phyloP scores from a whole-genome alignment of 2,797 vertebrate genomes.

The Apogon hyalosoma region DNA sequence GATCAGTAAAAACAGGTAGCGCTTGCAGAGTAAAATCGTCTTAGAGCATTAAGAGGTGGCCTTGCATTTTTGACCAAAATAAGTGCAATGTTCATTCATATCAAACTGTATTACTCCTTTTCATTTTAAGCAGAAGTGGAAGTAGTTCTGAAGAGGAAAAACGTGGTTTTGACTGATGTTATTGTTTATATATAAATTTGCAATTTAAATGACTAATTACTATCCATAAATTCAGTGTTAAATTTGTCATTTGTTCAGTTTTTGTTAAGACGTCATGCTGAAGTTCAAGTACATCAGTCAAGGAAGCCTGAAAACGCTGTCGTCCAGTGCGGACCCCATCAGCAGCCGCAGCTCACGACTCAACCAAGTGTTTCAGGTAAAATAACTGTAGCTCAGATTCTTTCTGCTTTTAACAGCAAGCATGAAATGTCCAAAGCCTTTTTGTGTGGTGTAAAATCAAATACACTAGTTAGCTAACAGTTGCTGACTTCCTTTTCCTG shows the following conservation, averaged over 20 bases:
- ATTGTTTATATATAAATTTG: too few relatives aligned
- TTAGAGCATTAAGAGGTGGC: too few relatives aligned
- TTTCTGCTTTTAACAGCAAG: too few relatives aligned
- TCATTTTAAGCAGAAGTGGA: too few relatives aligned
- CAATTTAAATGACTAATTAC: too few relatives aligned
- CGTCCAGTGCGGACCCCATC: constrained; percentile 84
- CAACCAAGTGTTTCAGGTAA: constrained; percentile 94
- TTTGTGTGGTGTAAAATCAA: not conserved
- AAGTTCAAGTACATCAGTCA: constrained; percentile 93
- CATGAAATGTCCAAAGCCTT: not conserved
- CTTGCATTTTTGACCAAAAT: too few relatives aligned
- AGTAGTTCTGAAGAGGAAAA: too few relatives aligned
- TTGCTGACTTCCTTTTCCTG: constrained; percentile 35
- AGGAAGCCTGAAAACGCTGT: constrained; percentile 69
- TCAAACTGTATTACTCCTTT: too few relatives aligned
- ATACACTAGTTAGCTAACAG: not conserved
- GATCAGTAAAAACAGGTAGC: too few relatives aligned
- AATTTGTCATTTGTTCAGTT: constrained; percentile 18
- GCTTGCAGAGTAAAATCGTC: too few relatives aligned
- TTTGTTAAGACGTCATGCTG: constrained; percentile 83
- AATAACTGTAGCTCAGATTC: not conserved
- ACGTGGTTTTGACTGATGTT: too few relatives aligned
- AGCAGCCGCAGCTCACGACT: constrained; percentile 89
- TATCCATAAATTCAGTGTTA: not conserved
- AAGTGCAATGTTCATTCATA: too few relatives aligned